Base-by-base conservation (phyloP, 1,140 invertebrate genomes). In the Drosophila carrolli region DNA sequence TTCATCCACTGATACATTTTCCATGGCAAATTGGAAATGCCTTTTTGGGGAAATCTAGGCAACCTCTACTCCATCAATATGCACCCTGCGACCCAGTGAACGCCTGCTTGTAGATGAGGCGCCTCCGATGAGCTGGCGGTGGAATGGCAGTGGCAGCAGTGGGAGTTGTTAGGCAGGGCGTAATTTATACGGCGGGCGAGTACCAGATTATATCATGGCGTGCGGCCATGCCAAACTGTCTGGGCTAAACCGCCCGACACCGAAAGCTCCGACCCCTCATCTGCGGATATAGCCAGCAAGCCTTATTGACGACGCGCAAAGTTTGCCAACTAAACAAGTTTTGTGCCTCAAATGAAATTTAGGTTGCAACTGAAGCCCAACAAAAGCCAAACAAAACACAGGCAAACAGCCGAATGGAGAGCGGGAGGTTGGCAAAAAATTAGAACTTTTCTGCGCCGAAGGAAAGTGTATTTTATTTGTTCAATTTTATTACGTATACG, bases 281-380 rank as follows among this genome's bases (percentile, higher is more conserved):
- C 32, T n/a, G 8, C 51, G 32, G 53, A 41, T 68, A 41, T 73
- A 57, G 72, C 68, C 78, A 71, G 56, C 70, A 71, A 71, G 75
- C 82, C 82, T 80, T 88, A 88, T 89, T 89, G 84, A 89, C 83
- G 84, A 89, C 84, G 76, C 83, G 83, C 84, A 89, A 88, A 89
- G 84, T 89, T 89, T 90, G 85, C 84, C 85, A 90, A 90, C 84
- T 90, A 89, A 88, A 88, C 83, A 88, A 88, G 83, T 88, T 88
- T 88, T 88, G 83, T 80, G 83, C 83, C 83, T 88, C 84, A 89
- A 89, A 90, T 89, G 84, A 89, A 89, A 89, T 89, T 89, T 89
- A 89, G 84, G 84, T 89, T 90, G 84, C 85, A 89, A 90, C 85
- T 73, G 84, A 89, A 89, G 84, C 84, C 85, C 66, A 90, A 89